Evolutionary conservation across 92 coral and sea anemone species (phyloP).

Genomic region (Zoanthus solanderi): DNA sequence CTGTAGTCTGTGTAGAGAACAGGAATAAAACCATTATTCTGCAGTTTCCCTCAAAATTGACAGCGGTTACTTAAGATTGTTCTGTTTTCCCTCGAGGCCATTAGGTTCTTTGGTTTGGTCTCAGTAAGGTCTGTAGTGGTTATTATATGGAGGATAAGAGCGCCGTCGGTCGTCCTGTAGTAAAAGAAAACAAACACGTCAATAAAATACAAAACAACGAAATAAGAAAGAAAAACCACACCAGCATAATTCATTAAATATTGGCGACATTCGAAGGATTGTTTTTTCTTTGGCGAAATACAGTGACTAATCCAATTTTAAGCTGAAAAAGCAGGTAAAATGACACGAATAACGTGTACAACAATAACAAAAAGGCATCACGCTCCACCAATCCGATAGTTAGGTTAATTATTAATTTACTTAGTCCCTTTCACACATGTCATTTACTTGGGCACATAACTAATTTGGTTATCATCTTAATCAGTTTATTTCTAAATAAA

Average conservation of each 20-base stretch:
- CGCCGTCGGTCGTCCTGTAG: slow-evolving; percentile 76
- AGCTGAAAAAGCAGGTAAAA: too few species aligned
- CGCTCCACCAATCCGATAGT: too few species aligned
- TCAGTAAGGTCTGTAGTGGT: slow-evolving; percentile 82
- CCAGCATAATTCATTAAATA: neutral
- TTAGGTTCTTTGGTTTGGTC: neutral
- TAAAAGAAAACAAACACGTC: neutral
- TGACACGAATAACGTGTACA: too few species aligned
- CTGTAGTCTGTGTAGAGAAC: too few species aligned
- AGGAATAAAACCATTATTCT: too few species aligned
- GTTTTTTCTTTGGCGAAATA: too few species aligned
- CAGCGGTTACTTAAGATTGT: too few species aligned
- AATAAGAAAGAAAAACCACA: neutral
- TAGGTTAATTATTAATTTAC: too few species aligned
- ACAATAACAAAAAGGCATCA: too few species aligned
- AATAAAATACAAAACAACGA: neutral
- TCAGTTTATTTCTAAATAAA: neutral
- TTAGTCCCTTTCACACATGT: too few species aligned
- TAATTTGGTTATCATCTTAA: neutral
- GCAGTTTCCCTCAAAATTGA: too few species aligned
- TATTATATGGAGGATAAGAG: slow-evolving; percentile 75
- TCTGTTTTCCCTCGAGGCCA: neutral
- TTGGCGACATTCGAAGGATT: neutral
- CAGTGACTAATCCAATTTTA: too few species aligned
- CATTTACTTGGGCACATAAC: neutral